Percentiles rank a stretch among this genome's conserved stretches.
These are phyloP conservation scores for Alethe diademata DNA, from an alignment of 2,113 vertebrate genomes.

Conservation along the genomic window DNA sequence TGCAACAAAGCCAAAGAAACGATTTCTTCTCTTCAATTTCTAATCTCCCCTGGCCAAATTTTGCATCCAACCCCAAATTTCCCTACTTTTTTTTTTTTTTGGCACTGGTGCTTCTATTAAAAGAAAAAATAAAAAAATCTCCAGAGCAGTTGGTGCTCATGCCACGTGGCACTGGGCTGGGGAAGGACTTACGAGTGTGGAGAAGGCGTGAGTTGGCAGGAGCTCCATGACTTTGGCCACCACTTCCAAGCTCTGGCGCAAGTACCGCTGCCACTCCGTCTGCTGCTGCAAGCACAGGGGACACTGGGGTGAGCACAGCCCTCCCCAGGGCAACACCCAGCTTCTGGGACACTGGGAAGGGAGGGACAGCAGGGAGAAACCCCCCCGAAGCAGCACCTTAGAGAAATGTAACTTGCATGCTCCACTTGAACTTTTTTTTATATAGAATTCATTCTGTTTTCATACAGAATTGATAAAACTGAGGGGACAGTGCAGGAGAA, in stretches of 20 bases:
- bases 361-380: background rate
- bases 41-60: background rate
- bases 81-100: background rate
- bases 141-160: background rate
- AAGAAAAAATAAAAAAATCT: background rate
- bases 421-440: background rate
- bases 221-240: constrained; percentile 99
- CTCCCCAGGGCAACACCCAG: background rate
- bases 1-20: background rate
- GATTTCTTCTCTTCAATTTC: background rate
- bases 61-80: background rate
- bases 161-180: background rate
- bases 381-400: background rate
- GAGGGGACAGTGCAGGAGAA: background rate
- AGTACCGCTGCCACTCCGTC: constrained; percentile 97
- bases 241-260: constrained; percentile 97
- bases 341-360: background rate
- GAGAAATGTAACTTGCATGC: background rate
- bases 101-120: background rate
- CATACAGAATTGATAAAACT: background rate
- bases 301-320: constrained; percentile 11
- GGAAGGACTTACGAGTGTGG: constrained; percentile 83
- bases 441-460: background rate
- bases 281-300: constrained; percentile 82
- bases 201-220: constrained; percentile 93